Evolutionary conservation across 2,113 vertebrate species (phyloP), one percentile per base, ranked within the genome.

Genomic region (Aspidoscelis tigris): DNA sequence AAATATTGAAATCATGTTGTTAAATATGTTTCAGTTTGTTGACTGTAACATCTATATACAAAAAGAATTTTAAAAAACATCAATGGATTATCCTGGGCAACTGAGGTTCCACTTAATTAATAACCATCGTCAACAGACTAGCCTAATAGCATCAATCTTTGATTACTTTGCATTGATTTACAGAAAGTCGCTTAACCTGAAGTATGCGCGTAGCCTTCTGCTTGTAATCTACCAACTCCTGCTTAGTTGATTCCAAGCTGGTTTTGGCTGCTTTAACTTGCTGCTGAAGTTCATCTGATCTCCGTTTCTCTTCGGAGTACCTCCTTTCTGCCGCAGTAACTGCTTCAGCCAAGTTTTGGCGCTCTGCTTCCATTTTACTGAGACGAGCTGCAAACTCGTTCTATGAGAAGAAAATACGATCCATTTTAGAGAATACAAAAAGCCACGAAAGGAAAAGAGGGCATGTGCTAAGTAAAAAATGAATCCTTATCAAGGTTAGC

Each of bases 201-300:
- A 99, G 97, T 82, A 99, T 99, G 41, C 99, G 97, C 2, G 98
- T 97, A 18, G 99, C 99, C 91, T 99, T 99, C 78, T 99, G 97
- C 88, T 99, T 99, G 90, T 99, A 99, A 90, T 99, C 99, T 14
- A 95, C 88, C 61, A 99, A 81, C 71, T 99, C 98, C 89, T 98
- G 98, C 90, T 97, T 99, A 65, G 95, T 94, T 33, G 95, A 93
- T 81, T 99, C 98, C 1, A 97, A 87, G 68, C 91, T 95, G 16
- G 92, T 91, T 91, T 97, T 98, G 69, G 94, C 90, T 14, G 91
- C 90, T 93, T 96, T 98, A 84, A 96, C 87, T 87, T 98, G 98
- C 91, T 99, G 98, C 78, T 98, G 98, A 7, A 97, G 85, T 24
- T 99, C 98, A 1, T 99, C 98, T 0, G 91, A 92, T 82, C 94